Conservation (phyloP, 1,140 invertebrate species). For the Drosophila mojavensis region DNA sequence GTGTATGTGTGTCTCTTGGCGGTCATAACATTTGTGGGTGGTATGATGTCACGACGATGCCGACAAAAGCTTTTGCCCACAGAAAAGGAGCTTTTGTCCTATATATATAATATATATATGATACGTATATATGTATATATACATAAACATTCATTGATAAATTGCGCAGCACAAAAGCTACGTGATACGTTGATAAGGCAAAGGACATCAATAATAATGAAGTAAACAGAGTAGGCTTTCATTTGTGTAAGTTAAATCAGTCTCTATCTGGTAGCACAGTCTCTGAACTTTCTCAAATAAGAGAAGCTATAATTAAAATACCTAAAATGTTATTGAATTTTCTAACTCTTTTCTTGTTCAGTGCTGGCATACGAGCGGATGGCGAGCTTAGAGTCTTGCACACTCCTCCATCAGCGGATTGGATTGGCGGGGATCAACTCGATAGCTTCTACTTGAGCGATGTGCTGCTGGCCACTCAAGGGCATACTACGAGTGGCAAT, state of each 20-base stretch:
- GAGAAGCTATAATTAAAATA: not conserved
- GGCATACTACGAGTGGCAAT: constrained; percentile 86
- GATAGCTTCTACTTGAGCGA: constrained; percentile 88
- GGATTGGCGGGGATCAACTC: constrained; percentile 86
- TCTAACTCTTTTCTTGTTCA: constrained; percentile 32
- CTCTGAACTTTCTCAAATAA: too few relatives aligned
- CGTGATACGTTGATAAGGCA: constrained; percentile 13
- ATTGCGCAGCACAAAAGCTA: constrained; percentile 25
- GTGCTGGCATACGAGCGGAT: constrained; percentile 83
- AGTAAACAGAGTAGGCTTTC: constrained; percentile 7
- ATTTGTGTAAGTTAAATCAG: too few relatives aligned
- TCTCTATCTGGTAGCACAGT: too few relatives aligned
- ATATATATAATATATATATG: not conserved
- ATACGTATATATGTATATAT: not conserved
- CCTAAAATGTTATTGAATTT: constrained; percentile 48
- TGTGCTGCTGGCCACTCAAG: constrained; percentile 88
- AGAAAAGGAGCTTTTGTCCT: constrained; percentile 26
- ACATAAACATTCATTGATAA: constrained; percentile 41
- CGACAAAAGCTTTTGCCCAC: constrained; percentile 25
- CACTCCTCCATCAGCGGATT: constrained; percentile 87
- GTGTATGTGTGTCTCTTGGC: constrained; percentile 26
- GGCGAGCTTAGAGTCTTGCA: constrained; percentile 88
- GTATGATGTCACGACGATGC: constrained; percentile 64
- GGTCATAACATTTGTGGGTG: constrained; percentile 48
- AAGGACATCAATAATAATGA: constrained; percentile 20